A percentile compares a stretch with the other conserved stretches of the same genome.
Evolutionary conservation across 2,113 vertebrate species (phyloP).

Genomic region (Lepidothrix coronata): DNA sequence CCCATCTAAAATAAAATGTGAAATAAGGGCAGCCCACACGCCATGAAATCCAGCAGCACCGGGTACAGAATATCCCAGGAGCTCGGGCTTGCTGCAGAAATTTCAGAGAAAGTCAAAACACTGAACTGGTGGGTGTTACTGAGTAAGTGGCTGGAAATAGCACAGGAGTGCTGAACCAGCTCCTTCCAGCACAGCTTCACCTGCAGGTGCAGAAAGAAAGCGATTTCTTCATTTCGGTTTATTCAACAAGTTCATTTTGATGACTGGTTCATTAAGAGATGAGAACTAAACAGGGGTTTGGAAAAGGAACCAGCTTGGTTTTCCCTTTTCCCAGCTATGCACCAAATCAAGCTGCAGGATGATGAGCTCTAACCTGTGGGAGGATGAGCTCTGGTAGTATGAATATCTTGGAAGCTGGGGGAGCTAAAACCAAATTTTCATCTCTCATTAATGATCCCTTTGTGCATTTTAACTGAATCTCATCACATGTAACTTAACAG

Average conservation of each 20-base stretch:
- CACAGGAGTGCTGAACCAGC: conserved; percentile 5
- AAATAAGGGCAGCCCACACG: conserved; percentile 11
- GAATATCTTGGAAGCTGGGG: not conserved
- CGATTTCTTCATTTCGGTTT: conserved; percentile 5
- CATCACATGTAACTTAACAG: not conserved
- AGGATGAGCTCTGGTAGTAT: not conserved
- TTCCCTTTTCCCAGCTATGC: not conserved
- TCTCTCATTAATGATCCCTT: not conserved
- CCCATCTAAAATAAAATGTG: conserved; percentile 12
- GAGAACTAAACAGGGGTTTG: not conserved
- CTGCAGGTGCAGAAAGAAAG: conserved; percentile 39
- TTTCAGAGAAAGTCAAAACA: conserved; percentile 53
- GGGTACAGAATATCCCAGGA: not conserved
- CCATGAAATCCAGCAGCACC: not conserved
- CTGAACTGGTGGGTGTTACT: conserved; percentile 2
- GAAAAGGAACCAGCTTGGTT: not conserved
- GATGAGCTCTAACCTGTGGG: not conserved
- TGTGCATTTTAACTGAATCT: not conserved
- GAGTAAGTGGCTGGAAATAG: conserved; percentile 22
- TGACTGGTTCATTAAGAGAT: not conserved
- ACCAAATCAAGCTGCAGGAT: not conserved
- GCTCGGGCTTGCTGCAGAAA: conserved; percentile 21
- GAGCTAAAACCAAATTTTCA: not conserved
- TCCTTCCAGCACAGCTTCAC: not conserved
- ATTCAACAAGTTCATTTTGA: conserved; percentile 36